Percentiles rank a stretch among this genome's conserved stretches.
These are phyloP conservation scores for Otus sunia DNA, from an alignment of 2,113 vertebrate genomes.

Conservation along the genomic window DNA sequence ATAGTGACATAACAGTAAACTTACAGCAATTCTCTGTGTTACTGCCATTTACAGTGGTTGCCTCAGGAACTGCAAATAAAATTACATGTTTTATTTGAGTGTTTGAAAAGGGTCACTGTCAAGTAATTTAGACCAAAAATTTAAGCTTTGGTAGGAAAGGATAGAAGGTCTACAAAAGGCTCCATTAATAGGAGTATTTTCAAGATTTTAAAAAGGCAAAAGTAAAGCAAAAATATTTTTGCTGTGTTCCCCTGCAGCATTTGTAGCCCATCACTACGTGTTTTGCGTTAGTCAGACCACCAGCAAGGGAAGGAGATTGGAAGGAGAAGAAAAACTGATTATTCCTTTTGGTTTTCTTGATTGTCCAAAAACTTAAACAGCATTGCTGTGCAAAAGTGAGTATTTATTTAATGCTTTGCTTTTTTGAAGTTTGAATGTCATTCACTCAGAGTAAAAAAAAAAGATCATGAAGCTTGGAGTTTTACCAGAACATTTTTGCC, in stretches of 20 bases:
- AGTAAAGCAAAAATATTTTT: background rate
- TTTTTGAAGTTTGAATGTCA: background rate
- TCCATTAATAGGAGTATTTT: background rate
- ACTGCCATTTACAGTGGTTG: constrained; percentile 55
- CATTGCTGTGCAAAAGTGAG: background rate
- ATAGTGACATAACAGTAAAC: constrained; percentile 72
- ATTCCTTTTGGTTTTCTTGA: background rate
- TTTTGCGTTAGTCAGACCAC: background rate
- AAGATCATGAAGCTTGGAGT: background rate
- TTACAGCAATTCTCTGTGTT: constrained; percentile 52
- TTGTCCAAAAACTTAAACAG: background rate
- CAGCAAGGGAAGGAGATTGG: background rate
- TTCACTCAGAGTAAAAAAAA: background rate
- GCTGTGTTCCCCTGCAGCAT: background rate
- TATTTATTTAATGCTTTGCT: background rate
- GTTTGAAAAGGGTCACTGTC: constrained; percentile 46
- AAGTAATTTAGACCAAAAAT: constrained; percentile 5
- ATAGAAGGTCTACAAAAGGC: background rate
- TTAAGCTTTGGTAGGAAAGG: background rate
- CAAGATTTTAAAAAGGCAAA: background rate
- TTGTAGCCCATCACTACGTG: background rate
- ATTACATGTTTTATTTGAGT: constrained; percentile 36
- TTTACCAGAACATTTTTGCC: background rate
- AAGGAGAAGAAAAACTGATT: background rate
- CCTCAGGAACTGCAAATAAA: constrained; percentile 67